A percentile compares a stretch with the other conserved stretches of the same genome.
Conservation (phyloP, 2,797 vertebrate genomes). For the Microctenopoma stevenorrisi region DNA sequence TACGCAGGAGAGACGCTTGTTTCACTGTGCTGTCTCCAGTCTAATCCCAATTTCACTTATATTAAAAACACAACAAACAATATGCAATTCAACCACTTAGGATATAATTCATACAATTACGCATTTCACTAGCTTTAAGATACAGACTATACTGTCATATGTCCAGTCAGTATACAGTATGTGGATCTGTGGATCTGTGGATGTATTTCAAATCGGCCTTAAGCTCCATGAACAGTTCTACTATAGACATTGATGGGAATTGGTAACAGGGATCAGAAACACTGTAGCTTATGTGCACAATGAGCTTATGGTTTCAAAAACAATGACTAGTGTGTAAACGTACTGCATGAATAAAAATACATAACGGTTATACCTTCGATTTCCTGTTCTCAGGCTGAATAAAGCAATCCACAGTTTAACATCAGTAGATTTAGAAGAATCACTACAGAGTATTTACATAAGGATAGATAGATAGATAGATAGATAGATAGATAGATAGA, state of each 20-base stretch:
- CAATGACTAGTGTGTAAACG: neutral
- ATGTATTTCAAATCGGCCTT: conserved; percentile 48
- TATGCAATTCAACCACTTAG: neutral
- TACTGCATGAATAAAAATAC: neutral
- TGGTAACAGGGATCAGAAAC: conserved; percentile 38
- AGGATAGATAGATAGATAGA: conserved; percentile 25
- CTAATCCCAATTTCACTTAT: neutral
- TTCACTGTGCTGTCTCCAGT: neutral
- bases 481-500: conserved; percentile 32
- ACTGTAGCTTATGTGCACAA: neutral
- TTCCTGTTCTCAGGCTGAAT: neutral
- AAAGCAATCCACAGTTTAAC: neutral
- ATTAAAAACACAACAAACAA: neutral
- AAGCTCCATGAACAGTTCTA: conserved; percentile 52
- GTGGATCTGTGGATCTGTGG: neutral
- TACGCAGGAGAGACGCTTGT: neutral
- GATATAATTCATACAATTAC: neutral
- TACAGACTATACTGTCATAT: neutral
- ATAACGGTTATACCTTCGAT: neutral
- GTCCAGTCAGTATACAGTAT: neutral
- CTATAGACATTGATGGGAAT: conserved; percentile 49
- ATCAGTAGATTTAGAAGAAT: conserved; percentile 1
- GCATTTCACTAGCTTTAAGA: neutral
- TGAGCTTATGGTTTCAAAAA: neutral
- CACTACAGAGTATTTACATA: neutral